Evolutionary conservation across 2,113 vertebrate species (phyloP), one percentile per base, ranked within the genome.

Genomic region (Melanocharis versteri): DNA sequence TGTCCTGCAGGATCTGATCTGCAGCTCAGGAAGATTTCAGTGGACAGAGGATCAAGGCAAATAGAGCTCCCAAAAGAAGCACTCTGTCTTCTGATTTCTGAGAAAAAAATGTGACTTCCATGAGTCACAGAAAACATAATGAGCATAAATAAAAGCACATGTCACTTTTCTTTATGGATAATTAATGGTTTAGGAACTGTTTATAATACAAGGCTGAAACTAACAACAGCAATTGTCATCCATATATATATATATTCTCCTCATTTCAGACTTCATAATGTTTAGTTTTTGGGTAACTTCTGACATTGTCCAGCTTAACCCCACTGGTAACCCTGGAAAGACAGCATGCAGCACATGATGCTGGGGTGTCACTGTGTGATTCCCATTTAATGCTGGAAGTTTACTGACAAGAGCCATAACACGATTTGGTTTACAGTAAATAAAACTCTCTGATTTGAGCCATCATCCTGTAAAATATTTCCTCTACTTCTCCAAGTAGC

Each of bases 81-180:
- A 44, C 30, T 45, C 56, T 89, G 83, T 70, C 65, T 76, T 85
- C 42, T 78, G 61, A 48, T 82, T 94, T 93, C 75, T 62, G 62
- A 96, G 66, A 37, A 95, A 69, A 83, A 94, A 94, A 47, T 5
- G 50, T 83, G 91, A 87, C 70, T 77, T 83, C 30, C 16, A 77
- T 90, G 84, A 97, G 78, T 90, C 91, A 94, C 35, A 83, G 65
- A 87, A 93, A 89, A 85, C 14, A 93, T 27, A 72, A 69, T 2
- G 5, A 87, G 30, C 27, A 65, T 89, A 97, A 96, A 85, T 83
- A 94, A 95, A 95, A 96, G 66, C 87, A 93, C 31, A 86, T 81
- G 83, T 37, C 58, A 91, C 48, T 83, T 61, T 83, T 89, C 71
- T 78, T 78, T 35, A 87, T 72, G 57, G 48, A 65, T 51, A 87